Base-by-base conservation (phyloP, 1,140 invertebrate species). In the Leptinotarsa lineolata region DNA sequence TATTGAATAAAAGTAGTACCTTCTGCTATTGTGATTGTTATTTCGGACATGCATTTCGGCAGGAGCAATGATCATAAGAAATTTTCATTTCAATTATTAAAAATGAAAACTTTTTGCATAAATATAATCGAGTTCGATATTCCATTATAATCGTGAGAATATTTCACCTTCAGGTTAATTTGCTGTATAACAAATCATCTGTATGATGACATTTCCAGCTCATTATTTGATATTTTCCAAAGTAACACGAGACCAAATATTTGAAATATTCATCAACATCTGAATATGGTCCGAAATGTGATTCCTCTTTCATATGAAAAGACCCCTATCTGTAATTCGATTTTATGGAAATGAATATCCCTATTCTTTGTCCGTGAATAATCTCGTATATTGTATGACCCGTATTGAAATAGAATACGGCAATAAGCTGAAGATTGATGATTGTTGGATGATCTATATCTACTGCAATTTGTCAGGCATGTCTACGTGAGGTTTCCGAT, bases 371-470 rank as follows among this genome's bases (percentile, higher is more conserved):
- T 30, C 39, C n/a, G 44, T 66, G 64, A 30, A 63, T 59, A 59
- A 15, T 8, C 30, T 30, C 30, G 30, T 54, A 54, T 54, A 63
- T 18, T 13, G 64, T 8, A 39, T 45, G 22, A n/a, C 64, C n/a
- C 30, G 13, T 66, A 46, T 39, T 66, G 44, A 44, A 66, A 39
- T 66, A 66, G 22, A 66, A 39, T 44, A 30, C 64, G 11, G 30
- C 64, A 39, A 66, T 66, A 18, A 39, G 30, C 64, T 44, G 30
- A 66, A 66, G 64, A 66, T 66, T 66, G n/a, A 66, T 66, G 64
- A 39, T 66, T 66, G 22, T 44, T 39, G 64, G 64, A 66, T 66
- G 64, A 66, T 66, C 12, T 66, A 66, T 66, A 66, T 66, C 64
- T 18, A 66, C 18, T n/a, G 30, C 30, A 39, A 66, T 66, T 44